phyloP scores from a whole-genome alignment of 2,888 invertebrate genomes.

The Scaptomyza reducta region DNA sequence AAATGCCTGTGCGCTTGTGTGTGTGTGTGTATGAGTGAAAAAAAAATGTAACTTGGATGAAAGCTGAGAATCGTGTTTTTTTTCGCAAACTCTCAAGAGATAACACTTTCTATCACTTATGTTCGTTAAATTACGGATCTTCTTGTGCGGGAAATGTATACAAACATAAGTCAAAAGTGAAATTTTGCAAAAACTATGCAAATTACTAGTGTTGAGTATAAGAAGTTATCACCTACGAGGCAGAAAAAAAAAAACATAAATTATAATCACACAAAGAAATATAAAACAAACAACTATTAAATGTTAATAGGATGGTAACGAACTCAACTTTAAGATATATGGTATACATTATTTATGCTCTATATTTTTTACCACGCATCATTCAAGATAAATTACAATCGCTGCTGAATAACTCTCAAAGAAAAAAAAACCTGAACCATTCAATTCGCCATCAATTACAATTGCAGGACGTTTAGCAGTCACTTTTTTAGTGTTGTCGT shows the following conservation, averaged over 20 bases:
- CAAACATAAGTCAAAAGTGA: conserved; percentile 37
- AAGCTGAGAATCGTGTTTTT: conserved; percentile 22
- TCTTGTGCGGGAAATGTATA: conserved; percentile 18
- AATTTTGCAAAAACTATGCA: conserved; percentile 10
- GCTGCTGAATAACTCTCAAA: not conserved
- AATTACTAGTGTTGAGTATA: not conserved
- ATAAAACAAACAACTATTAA: not conserved
- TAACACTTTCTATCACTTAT: conserved; percentile 24
- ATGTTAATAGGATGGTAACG: not conserved
- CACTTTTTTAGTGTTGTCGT: conserved; percentile 27
- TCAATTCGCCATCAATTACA: conserved; percentile 25
- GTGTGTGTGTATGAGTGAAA: conserved; percentile 3
- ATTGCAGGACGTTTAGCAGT: conserved; percentile 44
- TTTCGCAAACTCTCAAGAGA: conserved; percentile 11
- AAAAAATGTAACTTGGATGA: conserved; percentile 20
- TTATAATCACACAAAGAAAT: not conserved
- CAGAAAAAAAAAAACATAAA: not conserved
- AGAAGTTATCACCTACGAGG: not conserved
- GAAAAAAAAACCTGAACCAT: not conserved
- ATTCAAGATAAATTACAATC: conserved; percentile 3
- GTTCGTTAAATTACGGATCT: conserved; percentile 27
- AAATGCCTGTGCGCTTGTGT: not conserved
- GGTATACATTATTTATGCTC: not conserved
- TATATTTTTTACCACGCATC: not conserved
- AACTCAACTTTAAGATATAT: not conserved